Evolutionary conservation across 2,113 vertebrate species (phyloP).

Genomic region (Leptosomus discolor): DNA sequence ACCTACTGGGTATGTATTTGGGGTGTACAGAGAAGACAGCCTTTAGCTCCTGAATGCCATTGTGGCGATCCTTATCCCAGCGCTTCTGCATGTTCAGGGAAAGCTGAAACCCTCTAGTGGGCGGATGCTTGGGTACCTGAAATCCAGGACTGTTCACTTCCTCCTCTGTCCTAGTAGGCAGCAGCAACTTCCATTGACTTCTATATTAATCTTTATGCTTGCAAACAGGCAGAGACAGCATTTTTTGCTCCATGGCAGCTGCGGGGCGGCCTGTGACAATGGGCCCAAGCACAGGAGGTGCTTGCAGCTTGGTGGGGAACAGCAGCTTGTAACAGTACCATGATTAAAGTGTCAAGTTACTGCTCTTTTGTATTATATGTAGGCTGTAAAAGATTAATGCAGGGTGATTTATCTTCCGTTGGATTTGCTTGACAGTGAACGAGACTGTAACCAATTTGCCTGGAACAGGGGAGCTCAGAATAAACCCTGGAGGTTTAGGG

Average conservation of each 20-base stretch:
- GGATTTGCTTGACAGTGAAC: conserved; percentile 1
- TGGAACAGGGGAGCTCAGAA: neutral
- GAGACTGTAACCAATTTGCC: neutral
- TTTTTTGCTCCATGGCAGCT: neutral
- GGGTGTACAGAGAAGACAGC: neutral
- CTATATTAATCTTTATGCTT: conserved; percentile 18
- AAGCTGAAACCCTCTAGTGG: neutral
- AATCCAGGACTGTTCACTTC: neutral
- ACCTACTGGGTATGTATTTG: neutral
- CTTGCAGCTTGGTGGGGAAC: neutral
- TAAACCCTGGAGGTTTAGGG: neutral
- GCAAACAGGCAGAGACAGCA: neutral
- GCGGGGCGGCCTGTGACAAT: neutral
- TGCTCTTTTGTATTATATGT: neutral
- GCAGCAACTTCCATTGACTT: neutral
- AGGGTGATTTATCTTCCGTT: conserved; percentile 13
- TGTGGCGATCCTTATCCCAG: neutral
- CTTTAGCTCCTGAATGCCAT: neutral
- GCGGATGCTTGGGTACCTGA: neutral
- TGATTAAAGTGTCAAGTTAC: conserved; percentile 45
- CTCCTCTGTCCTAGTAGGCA: neutral
- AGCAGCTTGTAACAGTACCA: neutral
- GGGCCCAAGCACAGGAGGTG: neutral
- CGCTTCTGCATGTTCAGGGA: neutral
- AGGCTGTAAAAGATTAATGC: conserved; percentile 19